These are phyloP conservation scores for Hypotaenidia philippensis DNA, from an alignment of 2,797 vertebrate genomes.

Conservation along the genomic window DNA sequence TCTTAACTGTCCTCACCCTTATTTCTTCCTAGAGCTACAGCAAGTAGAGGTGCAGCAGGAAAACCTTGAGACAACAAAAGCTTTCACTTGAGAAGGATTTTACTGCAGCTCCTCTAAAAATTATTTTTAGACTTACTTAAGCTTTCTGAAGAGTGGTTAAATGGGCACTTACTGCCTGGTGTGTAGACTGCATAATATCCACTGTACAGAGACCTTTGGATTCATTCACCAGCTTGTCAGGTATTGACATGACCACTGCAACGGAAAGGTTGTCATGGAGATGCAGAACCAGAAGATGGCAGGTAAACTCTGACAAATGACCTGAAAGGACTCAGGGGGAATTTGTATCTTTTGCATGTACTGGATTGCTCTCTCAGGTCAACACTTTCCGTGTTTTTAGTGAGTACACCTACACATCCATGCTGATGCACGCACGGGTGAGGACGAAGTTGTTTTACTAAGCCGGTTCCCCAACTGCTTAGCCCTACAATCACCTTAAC, in stretches of 20 bases:
- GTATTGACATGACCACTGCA: neutral
- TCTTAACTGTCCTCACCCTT: neutral
- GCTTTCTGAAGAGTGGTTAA: neutral
- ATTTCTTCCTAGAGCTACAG: neutral
- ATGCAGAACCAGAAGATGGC: neutral
- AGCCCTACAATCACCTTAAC: neutral
- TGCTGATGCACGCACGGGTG: neutral
- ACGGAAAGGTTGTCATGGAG: neutral
- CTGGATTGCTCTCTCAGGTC: neutral
- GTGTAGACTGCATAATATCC: neutral
- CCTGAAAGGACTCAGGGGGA: neutral
- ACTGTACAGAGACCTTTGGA: neutral
- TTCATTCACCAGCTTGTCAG: neutral
- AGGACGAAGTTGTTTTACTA: neutral
- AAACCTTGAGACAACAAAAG: neutral
- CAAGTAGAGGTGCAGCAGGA: neutral
- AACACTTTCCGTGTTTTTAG: neutral
- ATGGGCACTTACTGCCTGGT: neutral
- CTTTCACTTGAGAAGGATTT: neutral
- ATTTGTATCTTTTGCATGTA: neutral
- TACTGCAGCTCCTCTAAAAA: neutral
- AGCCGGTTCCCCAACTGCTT: neutral
- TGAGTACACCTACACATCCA: neutral
- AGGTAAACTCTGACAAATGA: neutral
- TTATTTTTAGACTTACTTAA: neutral